These are phyloP conservation scores for Epinephelus malabaricus DNA, from an alignment of 2,797 vertebrate genomes.

Conservation along the genomic window DNA sequence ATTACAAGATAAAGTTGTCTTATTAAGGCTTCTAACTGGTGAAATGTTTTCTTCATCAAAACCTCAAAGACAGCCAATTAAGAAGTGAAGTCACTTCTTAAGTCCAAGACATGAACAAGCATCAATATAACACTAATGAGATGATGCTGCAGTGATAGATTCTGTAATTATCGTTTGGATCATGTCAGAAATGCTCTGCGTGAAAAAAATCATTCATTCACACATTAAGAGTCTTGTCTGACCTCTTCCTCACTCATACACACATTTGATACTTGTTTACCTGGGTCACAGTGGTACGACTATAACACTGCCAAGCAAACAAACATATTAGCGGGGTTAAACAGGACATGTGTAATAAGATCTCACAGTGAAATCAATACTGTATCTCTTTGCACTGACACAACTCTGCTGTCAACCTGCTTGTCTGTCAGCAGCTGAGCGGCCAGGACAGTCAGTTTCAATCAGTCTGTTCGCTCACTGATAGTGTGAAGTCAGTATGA, in stretches of 20 bases:
- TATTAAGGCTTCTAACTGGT: not conserved
- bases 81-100: slow-evolving; percentile 2
- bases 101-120: slow-evolving; percentile 11
- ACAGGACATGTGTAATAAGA: slow-evolving; percentile 60
- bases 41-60: slow-evolving; percentile 13
- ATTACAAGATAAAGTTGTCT: slow-evolving; percentile 8
- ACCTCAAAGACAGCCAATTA: slow-evolving; percentile 46
- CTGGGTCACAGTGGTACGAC: not conserved
- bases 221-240: not conserved
- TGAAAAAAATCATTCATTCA: not conserved
- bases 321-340: slow-evolving; percentile 50
- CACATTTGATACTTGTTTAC: slow-evolving; percentile 46
- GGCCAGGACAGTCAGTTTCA: not conserved
- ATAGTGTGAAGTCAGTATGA: not conserved
- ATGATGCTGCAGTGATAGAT: not conserved
- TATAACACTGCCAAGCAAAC: slow-evolving; percentile 28
- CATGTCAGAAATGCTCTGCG: not conserved
- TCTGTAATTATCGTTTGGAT: not conserved
- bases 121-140: slow-evolving; percentile 19
- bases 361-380: slow-evolving; percentile 61
- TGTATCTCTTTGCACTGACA: slow-evolving; percentile 27
- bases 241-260: not conserved
- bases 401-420: slow-evolving; percentile 14
- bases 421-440: slow-evolving; percentile 23
- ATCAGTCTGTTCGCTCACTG: not conserved